Evolutionary conservation across 2,797 vertebrate species (phyloP), one percentile per base, ranked within the genome.

Genomic region (Argentina silus): DNA sequence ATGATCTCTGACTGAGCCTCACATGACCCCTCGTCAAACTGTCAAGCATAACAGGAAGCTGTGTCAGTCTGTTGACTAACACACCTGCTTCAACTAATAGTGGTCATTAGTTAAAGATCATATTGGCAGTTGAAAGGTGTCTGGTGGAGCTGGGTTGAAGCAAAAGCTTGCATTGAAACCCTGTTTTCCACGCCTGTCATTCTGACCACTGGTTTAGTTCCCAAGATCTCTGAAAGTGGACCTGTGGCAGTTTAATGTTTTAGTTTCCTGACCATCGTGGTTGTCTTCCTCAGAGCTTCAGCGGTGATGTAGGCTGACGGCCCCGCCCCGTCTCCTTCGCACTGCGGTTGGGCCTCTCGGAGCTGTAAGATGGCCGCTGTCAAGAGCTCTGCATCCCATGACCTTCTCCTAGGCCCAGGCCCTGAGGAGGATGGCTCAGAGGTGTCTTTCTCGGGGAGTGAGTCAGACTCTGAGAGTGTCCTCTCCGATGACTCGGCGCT

Each of bases 401-500:
- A 94, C 73, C 87, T 89, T 6, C 81, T 92, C 17, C 77, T 92
- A 65, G 92, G 92, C n/a, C 75, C 79, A 3, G 90, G 88, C 27
- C 89, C 88, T 0, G 78, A 88, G 0, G 83, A 86, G 0, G 83
- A 89, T 0, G 1, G 19, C 36, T 73, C 78, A 3, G 84, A 85
- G 17, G 12, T 17, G 5, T 85, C 85, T 50, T 53, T 79, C 51
- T 83, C 75, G 1, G 79, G 56, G 2, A 67, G 3, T 0, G 87
- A 86, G 12, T 92, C 89, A 0, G 94, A 93, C 36, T 90, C 74
- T 12, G 86, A 90, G 76, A 95, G 94, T 75, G 47, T 95, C 72
- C 86, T 88, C n/a, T 94, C 94, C 0, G 94, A 95, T 0, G 95
- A 95, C 83, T 96, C 94, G 0, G 72, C 95, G 45, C 90, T 93